A percentile compares a stretch with the other conserved stretches of the same genome.
Conservation (phyloP, 2,888 invertebrate species). For the Chymomyza procnemis region DNA sequence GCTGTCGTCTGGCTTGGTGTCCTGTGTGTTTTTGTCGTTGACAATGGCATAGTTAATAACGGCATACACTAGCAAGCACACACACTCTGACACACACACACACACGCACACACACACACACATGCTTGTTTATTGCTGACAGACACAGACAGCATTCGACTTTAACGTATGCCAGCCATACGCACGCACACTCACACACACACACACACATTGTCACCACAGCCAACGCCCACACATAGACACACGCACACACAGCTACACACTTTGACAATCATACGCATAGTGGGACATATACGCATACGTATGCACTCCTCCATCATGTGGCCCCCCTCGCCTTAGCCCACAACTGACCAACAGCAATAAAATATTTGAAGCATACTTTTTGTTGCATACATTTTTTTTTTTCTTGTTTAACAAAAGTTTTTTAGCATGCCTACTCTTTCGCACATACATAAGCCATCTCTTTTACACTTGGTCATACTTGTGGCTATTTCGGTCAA, state of each 20-base stretch:
- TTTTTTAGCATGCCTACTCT: neutral
- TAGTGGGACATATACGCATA: conserved; percentile 1
- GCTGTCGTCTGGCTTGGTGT: neutral
- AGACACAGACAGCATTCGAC: neutral
- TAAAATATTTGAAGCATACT: conserved; percentile 49
- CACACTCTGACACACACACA: conserved; percentile 7
- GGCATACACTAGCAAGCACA: conserved; percentile 22
- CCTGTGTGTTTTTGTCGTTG: conserved; percentile 9
- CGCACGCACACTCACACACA: conserved; percentile 33
- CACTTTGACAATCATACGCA: neutral
- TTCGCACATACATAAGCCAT: neutral
- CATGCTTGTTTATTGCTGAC: conserved; percentile 16
- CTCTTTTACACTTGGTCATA: neutral
- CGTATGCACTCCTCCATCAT: no score
- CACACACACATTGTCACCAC: conserved; percentile 1
- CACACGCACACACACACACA: neutral
- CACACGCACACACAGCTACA: neutral
- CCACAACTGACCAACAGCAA: conserved; percentile 39
- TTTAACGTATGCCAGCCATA: conserved; percentile 39
- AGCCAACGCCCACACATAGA: neutral
- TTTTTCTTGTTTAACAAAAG: conserved; percentile 19
- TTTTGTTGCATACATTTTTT: conserved; percentile 38
- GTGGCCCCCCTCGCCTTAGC: neutral
- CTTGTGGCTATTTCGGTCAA: neutral
- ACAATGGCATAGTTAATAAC: conserved; percentile 48